Percentiles rank a stretch among this genome's conserved stretches.
Evolutionary conservation across 2,797 vertebrate genomes (phyloP).

Genomic region (Myoxocephalus aenaeus): DNA sequence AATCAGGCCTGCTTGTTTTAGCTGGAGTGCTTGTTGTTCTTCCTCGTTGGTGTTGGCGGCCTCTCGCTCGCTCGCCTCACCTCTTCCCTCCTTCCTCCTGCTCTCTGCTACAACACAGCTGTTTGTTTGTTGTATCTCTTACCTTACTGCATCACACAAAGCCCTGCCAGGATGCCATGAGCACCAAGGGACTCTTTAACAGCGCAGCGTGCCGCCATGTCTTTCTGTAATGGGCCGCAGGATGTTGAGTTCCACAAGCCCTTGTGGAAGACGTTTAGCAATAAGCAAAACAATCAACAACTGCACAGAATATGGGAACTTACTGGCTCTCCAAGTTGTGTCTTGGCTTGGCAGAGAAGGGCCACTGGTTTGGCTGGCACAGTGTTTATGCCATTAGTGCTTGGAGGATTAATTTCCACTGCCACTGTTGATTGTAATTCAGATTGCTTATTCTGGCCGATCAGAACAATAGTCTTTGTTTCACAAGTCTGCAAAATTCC

Average conservation of each 20-base stretch:
- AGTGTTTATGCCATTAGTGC: conserved; percentile 48
- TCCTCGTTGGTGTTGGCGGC: conserved; percentile 33
- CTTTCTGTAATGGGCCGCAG: conserved; percentile 71
- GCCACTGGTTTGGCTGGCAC: conserved; percentile 64
- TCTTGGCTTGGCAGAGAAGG: conserved; percentile 56
- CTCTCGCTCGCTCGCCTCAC: conserved; percentile 16
- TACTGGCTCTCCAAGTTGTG: conserved; percentile 50
- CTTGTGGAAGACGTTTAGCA: conserved; percentile 60
- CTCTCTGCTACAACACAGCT: conserved; percentile 43
- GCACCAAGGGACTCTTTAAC: conserved; percentile 54
- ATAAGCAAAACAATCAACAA: conserved; percentile 69
- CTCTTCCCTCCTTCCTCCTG: conserved; percentile 34
- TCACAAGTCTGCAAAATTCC: conserved; percentile 33
- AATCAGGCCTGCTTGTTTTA: conserved; percentile 58
- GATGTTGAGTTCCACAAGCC: conserved; percentile 65
- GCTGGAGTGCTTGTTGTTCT: conserved; percentile 58
- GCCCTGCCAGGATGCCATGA: conserved; percentile 54
- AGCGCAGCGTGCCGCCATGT: conserved; percentile 44
- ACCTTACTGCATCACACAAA: conserved; percentile 54
- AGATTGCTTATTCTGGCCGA: conserved; percentile 55
- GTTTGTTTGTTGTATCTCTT: conserved; percentile 74
- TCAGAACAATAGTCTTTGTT: conserved; percentile 70
- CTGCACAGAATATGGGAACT: conserved; percentile 54
- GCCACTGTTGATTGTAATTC: conserved; percentile 59
- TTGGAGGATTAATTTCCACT: conserved; percentile 68